Evolutionary conservation across 2,113 vertebrate species (phyloP).

Genomic region (Ibidorhyncha struthersii): DNA sequence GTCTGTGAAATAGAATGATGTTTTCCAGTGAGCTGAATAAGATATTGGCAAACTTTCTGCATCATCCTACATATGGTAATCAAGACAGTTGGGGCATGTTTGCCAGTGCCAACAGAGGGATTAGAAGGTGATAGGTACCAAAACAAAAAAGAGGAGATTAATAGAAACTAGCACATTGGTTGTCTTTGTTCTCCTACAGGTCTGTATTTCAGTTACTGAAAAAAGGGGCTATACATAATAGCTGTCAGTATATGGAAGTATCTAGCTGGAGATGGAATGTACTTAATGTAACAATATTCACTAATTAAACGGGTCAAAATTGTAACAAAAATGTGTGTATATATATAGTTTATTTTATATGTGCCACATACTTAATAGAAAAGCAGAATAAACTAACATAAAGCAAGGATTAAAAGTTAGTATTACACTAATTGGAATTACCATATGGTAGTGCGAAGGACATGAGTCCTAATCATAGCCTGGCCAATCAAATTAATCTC

Average conservation of each 20-base stretch:
- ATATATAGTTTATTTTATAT: not conserved
- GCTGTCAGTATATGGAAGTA: not conserved
- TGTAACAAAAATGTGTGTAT: not conserved
- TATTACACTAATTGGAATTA: constrained; percentile 38
- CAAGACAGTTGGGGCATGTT: constrained; percentile 15
- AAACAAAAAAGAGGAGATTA: not conserved
- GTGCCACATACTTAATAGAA: not conserved
- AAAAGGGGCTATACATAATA: not conserved
- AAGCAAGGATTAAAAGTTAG: constrained; percentile 65
- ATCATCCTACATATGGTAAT: not conserved
- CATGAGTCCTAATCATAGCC: constrained; percentile 8
- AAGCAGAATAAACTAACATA: not conserved
- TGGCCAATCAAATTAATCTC: constrained; percentile 36
- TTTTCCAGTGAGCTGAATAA: not conserved
- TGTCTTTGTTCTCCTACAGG: not conserved
- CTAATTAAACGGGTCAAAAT: not conserved
- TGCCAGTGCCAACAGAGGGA: not conserved
- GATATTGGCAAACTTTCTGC: constrained; percentile 38
- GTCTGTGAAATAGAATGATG: not conserved
- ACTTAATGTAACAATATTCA: not conserved
- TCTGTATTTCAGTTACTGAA: not conserved
- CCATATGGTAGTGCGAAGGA: constrained; percentile 6
- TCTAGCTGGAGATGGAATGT: not conserved
- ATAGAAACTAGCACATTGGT: not conserved
- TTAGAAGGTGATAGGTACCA: not conserved